A percentile compares a stretch with the other conserved stretches of the same genome.
These are phyloP conservation scores for Cantharis rustica DNA, from an alignment of 2,888 invertebrate species.

Conservation along the genomic window DNA sequence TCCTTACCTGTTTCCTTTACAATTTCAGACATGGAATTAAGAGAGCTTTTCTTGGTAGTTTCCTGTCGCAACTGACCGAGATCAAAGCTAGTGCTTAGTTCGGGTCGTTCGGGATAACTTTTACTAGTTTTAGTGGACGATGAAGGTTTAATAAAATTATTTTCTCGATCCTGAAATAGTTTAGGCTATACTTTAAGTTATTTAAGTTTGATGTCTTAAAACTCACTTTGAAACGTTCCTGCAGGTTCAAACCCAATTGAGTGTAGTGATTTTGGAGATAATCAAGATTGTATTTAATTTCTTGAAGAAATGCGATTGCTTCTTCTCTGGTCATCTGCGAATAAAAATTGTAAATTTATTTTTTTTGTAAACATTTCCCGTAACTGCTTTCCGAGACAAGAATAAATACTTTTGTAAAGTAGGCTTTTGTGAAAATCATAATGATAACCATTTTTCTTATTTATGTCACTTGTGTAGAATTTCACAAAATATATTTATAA, in stretches of 20 bases:
- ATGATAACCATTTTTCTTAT: background rate
- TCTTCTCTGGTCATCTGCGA: slow-evolving; percentile 74
- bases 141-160: slow-evolving; percentile 10
- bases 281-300: slow-evolving; percentile 76
- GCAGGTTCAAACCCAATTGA: slow-evolving; percentile 55
- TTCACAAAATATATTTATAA: background rate
- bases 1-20: slow-evolving; percentile 14
- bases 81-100: slow-evolving; percentile 43
- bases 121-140: slow-evolving; percentile 8
- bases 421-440: background rate
- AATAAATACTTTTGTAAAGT: background rate
- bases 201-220: background rate
- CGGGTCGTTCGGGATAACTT: slow-evolving; percentile 28
- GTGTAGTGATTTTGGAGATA: slow-evolving; percentile 69
- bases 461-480: background rate
- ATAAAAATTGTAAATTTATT: background rate
- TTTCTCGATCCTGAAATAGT: slow-evolving; percentile 12
- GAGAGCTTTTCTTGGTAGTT: slow-evolving; percentile 37
- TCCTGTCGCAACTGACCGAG: slow-evolving; percentile 43
- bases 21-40: slow-evolving; percentile 25
- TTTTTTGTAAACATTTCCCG: background rate
- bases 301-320: slow-evolving; percentile 74
- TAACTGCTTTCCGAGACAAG: background rate
- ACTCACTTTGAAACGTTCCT: slow-evolving; percentile 44
- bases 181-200: background rate